Conservation (phyloP, 1,140 invertebrate genomes). For the Drosophila tropicalis region DNA sequence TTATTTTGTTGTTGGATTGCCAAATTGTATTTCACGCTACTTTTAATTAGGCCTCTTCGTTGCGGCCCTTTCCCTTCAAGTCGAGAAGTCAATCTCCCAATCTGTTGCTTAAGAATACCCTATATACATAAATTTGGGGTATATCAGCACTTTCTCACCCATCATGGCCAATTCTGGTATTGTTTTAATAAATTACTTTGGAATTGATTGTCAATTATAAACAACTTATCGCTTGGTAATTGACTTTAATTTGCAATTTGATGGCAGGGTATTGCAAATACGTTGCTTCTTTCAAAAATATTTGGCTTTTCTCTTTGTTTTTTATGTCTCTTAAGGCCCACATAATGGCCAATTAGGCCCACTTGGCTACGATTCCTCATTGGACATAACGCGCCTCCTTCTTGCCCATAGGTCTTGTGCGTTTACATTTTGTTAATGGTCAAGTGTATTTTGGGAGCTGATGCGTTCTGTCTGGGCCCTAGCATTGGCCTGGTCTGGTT, state of each 20-base stretch:
- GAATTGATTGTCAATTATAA: too few species aligned
- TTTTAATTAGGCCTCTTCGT: slow-evolving; percentile 62
- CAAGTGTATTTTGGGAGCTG: slow-evolving; percentile 54
- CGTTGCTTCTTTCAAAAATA: neutral
- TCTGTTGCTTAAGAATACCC: slow-evolving; percentile 16
- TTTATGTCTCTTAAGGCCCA: slow-evolving; percentile 46
- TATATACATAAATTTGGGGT: neutral
- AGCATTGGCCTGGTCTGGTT: slow-evolving; percentile 20
- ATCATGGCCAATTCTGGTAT: too few species aligned
- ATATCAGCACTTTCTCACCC: neutral
- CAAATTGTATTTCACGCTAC: slow-evolving; percentile 70
- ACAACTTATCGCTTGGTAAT: neutral
- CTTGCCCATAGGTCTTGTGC: neutral
- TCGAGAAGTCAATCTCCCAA: slow-evolving; percentile 19
- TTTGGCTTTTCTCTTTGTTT: slow-evolving; percentile 28
- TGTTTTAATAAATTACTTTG: too few species aligned
- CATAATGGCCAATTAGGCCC: slow-evolving; percentile 74
- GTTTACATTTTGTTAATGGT: slow-evolving; percentile 62
- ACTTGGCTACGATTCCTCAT: slow-evolving; percentile 44
- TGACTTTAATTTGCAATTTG: neutral
- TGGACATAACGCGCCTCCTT: slow-evolving; percentile 25
- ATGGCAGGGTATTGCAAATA: too few species aligned
- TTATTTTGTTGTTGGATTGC: slow-evolving; percentile 39
- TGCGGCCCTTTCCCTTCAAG: slow-evolving; percentile 26
- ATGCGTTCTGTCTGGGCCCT: slow-evolving; percentile 31